Evolutionary conservation across 2,888 invertebrate species (phyloP).

Genomic region (Salticus scenicus): DNA sequence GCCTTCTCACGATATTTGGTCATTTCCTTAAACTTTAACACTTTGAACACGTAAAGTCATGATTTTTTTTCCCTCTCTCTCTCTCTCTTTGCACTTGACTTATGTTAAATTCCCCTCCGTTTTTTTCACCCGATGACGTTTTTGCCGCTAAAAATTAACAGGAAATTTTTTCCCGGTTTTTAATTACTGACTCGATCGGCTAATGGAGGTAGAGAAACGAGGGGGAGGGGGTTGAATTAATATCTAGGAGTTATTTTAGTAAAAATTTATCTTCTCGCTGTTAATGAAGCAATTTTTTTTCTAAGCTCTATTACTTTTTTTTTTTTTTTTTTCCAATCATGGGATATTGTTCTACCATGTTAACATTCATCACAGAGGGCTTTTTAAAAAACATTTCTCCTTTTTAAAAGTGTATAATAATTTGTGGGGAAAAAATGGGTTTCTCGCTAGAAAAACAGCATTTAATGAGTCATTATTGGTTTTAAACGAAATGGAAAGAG

Average conservation of each 20-base stretch:
- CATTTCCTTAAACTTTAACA: conserved; percentile 68
- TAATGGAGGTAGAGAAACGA: neutral
- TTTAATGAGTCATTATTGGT: conserved; percentile 57
- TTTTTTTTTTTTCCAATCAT: conserved; percentile 31
- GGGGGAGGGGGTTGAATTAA: conserved; percentile 44
- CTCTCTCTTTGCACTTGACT: conserved; percentile 44
- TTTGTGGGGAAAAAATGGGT: conserved; percentile 22
- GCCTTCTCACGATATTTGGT: conserved; percentile 51
- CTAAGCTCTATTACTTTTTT: too few species aligned
- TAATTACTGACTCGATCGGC: conserved; percentile 42
- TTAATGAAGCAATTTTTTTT: conserved; percentile 51
- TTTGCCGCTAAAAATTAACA: conserved; percentile 63
- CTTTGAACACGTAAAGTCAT: conserved; percentile 60
- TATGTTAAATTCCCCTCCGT: conserved; percentile 39
- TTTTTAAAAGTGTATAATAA: conserved; percentile 1
- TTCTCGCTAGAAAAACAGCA: neutral
- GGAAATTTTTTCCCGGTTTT: conserved; percentile 60
- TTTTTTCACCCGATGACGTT: conserved; percentile 33
- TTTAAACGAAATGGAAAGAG: conserved; percentile 43
- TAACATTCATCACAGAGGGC: conserved; percentile 51
- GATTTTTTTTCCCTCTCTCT: conserved; percentile 45
- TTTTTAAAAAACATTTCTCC: conserved; percentile 19
- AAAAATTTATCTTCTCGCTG: conserved; percentile 57
- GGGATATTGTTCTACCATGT: conserved; percentile 31
- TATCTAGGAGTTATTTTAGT: conserved; percentile 54